A percentile compares a stretch with the other conserved stretches of the same genome.
phyloP scores from a whole-genome alignment of 2,888 invertebrate species.

The Leptopilina myrica region DNA sequence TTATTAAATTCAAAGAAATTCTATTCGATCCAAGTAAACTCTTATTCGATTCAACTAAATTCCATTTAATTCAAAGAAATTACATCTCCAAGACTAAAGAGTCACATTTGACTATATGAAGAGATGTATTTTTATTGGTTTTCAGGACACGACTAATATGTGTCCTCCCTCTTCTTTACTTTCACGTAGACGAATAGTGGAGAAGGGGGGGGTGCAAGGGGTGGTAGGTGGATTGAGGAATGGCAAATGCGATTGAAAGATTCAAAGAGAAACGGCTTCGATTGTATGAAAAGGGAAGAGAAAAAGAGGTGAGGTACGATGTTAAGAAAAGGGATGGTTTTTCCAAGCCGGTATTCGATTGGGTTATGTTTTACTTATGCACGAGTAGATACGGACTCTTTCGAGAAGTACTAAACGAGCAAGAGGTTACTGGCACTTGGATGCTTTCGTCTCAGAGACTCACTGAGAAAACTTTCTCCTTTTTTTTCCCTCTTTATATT shows the following conservation, averaged over 20 bases:
- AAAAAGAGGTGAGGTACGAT: conserved; percentile 47
- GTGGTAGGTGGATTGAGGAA: conserved; percentile 57
- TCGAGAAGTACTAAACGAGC: conserved; percentile 52
- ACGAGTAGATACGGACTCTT: conserved; percentile 59
- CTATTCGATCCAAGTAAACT: too few species aligned
- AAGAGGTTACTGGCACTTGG: conserved; percentile 44
- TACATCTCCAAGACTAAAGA: too few species aligned
- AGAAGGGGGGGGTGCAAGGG: conserved; percentile 39
- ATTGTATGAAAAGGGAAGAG: conserved; percentile 70
- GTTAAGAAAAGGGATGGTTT: conserved; percentile 66
- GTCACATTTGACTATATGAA: too few species aligned
- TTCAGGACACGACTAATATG: too few species aligned
- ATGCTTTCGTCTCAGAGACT: conserved; percentile 49
- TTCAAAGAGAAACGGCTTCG: conserved; percentile 67
- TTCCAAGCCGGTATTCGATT: conserved; percentile 58
- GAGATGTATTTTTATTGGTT: too few species aligned
- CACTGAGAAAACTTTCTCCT: conserved; percentile 41
- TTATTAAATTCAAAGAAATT: too few species aligned
- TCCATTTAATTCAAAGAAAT: too few species aligned
- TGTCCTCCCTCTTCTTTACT: conserved; percentile 43
- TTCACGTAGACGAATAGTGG: conserved; percentile 48
- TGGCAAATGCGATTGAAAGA: conserved; percentile 72
- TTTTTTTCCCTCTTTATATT: too few species aligned
- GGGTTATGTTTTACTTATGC: conserved; percentile 73
- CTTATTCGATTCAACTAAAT: too few species aligned